Percentiles rank a stretch among this genome's conserved stretches.
Conservation (phyloP, 2,113 vertebrate species). For the Colistium nudipinnis region DNA sequence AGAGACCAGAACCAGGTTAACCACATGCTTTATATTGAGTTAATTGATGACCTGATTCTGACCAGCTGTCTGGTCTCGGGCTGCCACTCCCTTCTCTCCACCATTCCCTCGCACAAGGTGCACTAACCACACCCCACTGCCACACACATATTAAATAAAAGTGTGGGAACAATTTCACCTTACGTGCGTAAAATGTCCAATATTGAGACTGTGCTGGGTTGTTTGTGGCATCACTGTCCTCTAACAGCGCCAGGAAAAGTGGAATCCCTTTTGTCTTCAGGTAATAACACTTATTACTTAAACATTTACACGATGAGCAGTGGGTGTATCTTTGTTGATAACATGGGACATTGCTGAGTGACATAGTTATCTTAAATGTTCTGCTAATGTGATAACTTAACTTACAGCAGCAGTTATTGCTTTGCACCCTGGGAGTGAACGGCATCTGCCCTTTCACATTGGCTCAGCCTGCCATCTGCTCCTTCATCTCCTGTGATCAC, state of each 20-base stretch:
- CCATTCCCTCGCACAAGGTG: too few relatives aligned
- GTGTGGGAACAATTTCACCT: background rate
- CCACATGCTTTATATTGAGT: too few relatives aligned
- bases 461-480: conserved; percentile 38
- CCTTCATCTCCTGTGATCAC: conserved; percentile 39
- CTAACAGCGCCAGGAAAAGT: too few relatives aligned
- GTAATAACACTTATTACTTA: background rate
- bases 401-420: conserved; percentile 7
- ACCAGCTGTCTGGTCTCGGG: too few relatives aligned
- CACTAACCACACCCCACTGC: too few relatives aligned
- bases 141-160: too few relatives aligned
- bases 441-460: conserved; percentile 41
- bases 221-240: too few relatives aligned
- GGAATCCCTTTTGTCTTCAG: background rate
- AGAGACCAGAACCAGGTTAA: too few relatives aligned
- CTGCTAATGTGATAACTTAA: background rate
- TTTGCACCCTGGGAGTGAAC: conserved; percentile 10
- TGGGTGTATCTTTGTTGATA: background rate
- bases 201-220: background rate
- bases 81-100: too few relatives aligned
- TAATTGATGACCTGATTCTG: too few relatives aligned
- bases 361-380: conserved; percentile 6
- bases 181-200: background rate
- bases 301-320: background rate
- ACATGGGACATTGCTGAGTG: background rate